Evolutionary conservation across 2,888 invertebrate species (phyloP), one percentile per base, ranked within the genome.

Genomic region (Harpalus rufipes): DNA sequence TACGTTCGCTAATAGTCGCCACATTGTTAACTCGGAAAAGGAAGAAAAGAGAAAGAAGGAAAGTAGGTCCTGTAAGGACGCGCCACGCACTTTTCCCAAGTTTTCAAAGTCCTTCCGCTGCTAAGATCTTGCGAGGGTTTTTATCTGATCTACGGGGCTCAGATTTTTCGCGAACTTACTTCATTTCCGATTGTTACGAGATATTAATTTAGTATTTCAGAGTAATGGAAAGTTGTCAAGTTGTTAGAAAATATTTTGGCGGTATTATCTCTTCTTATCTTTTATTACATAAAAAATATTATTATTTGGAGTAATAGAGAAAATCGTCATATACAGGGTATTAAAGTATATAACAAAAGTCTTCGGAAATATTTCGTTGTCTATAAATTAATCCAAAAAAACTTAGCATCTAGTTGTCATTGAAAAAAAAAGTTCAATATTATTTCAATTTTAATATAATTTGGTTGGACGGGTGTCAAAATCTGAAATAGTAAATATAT

Each of bases 11-110:
- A 68, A 68, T 68, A 68, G 41, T 14, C 25, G 68, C 7, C 25
- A 39, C 68, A 14, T 25, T 63, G 63, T 63, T 51, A 21, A 63
- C 21, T 68, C 68, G 68, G 4, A 63, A 68, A 32, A 68, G 25
- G 25, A 68, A 68, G 68, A 58, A 56, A 14, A 78, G 68, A 25
- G 65, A 21, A 65, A 81, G 51, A 51, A 81, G 65, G 65, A 63
- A 81, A 81, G 81, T 68, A 51, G 10, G 25, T 18, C 81, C 81
- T 25, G 16, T 44, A 81, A 81, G 81, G 56, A 81, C 68, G 12
- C 81, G 65, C 44, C 51, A 81, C 78, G 25, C 63, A 58, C 79
- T 79, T 58, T 68, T 68, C 21, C 59, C 68, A 41, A 61, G 32
- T 79, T 61, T 79, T 59, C 58, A 79, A 79, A 68, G 68, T 68